These are phyloP conservation scores for Drosophila ohnishii DNA, from an alignment of 1,140 invertebrate genomes.

Conservation along the genomic window DNA sequence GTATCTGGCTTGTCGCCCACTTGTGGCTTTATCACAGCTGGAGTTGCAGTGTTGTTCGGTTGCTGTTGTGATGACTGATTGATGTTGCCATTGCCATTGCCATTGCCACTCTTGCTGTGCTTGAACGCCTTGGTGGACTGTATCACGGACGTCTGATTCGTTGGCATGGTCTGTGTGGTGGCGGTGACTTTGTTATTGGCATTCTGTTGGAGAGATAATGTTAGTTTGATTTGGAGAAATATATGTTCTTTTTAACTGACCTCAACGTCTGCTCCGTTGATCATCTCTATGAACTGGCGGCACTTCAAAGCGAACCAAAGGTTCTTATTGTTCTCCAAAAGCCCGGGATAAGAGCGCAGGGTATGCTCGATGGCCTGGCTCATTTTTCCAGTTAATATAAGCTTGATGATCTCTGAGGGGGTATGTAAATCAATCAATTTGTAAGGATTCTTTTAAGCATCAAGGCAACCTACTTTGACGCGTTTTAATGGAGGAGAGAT, in stretches of 20 bases:
- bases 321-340: constrained; percentile 95
- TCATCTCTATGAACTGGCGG: constrained; percentile 98
- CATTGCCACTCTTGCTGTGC: constrained; percentile 82
- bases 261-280: constrained; percentile 92
- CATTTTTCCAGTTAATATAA: constrained; percentile 95
- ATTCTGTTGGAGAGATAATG: constrained; percentile 32
- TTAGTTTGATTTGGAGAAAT: neutral
- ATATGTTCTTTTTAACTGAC: constrained; percentile 9
- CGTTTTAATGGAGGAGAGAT: constrained; percentile 97
- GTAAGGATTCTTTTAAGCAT: too few species aligned
- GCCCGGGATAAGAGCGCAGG: constrained; percentile 93
- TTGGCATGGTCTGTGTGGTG: constrained; percentile 78
- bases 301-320: constrained; percentile 97
- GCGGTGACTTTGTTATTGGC: constrained; percentile 73
- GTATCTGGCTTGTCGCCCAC: constrained; percentile 68
- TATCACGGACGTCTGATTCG: constrained; percentile 88
- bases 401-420: constrained; percentile 93
- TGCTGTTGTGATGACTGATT: constrained; percentile 53
- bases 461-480: constrained; percentile 92
- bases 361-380: constrained; percentile 97
- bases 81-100: constrained; percentile 24
- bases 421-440: neutral
- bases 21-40: constrained; percentile 84
- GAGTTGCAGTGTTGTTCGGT: constrained; percentile 71
- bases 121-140: constrained; percentile 88